Percentiles rank a stretch among this genome's conserved stretches.
Evolutionary conservation across 2,113 vertebrate species (phyloP).

Genomic region (Brachyhypopomus gauderio): DNA sequence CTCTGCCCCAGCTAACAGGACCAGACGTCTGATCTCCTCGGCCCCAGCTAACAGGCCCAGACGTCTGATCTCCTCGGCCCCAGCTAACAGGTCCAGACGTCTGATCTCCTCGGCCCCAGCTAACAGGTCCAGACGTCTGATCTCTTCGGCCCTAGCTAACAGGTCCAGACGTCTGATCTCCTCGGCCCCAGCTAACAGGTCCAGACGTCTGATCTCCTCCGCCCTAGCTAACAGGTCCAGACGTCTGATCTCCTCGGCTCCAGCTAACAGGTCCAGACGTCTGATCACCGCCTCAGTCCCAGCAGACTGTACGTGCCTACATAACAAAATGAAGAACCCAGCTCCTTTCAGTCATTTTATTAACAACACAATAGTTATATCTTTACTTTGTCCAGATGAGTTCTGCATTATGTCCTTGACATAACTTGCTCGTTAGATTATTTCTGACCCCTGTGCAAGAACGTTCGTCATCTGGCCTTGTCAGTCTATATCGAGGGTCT

Average conservation of each 20-base stretch:
- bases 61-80: no score
- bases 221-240: no score
- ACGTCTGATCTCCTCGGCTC: no score
- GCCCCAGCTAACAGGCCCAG: no score
- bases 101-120: not conserved
- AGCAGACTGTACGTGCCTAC: no score
- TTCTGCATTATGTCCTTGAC: not conserved
- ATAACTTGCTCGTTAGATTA: not conserved
- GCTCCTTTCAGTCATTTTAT: constrained; percentile 25
- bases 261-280: no score
- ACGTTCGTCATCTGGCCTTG: not conserved
- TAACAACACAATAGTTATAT: constrained; percentile 21
- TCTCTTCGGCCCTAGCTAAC: no score
- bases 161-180: no score
- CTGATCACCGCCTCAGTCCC: no score
- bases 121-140: no score
- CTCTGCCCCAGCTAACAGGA: not conserved
- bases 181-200: no score
- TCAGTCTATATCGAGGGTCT: not conserved
- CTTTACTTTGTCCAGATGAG: constrained; percentile 11
- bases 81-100: not conserved
- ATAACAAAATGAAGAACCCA: not conserved
- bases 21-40: no score
- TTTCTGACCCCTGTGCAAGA: constrained; percentile 7
- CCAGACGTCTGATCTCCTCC: constrained; percentile 1